These are phyloP conservation scores for Montifringilla adamsi DNA, from an alignment of 2,113 vertebrate genomes.

Conservation along the genomic window DNA sequence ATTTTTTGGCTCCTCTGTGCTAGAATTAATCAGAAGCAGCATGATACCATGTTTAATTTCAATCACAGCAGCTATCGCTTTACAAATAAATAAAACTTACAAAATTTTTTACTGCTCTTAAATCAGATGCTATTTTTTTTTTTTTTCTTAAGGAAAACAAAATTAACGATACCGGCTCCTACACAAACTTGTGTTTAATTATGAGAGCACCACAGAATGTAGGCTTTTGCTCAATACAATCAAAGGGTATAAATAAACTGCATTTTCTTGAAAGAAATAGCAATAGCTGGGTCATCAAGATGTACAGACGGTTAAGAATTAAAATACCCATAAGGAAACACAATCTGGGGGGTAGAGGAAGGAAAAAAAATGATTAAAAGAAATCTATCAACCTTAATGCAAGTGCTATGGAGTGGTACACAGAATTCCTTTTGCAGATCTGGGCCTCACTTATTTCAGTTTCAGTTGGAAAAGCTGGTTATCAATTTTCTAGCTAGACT, in stretches of 20 bases:
- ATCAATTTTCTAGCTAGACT: not conserved
- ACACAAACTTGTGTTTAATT: conserved; percentile 6
- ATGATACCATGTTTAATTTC: conserved; percentile 66
- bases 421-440: not conserved
- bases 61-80: conserved; percentile 63
- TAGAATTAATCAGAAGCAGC: conserved; percentile 71
- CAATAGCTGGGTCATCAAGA: not conserved
- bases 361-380: not conserved
- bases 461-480: not conserved
- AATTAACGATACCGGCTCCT: not conserved
- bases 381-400: not conserved
- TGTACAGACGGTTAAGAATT: not conserved
- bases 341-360: not conserved
- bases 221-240: not conserved
- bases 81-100: conserved; percentile 52
- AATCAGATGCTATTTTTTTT: not conserved
- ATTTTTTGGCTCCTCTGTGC: conserved; percentile 30
- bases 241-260: not conserved
- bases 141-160: not conserved
- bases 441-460: not conserved
- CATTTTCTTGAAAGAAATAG: not conserved
- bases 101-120: not conserved
- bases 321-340: not conserved
- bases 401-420: not conserved
- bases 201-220: not conserved